Evolutionary conservation across 2,797 vertebrate genomes (phyloP), one percentile per base, ranked within the genome.

Genomic region (Phaenicophaeus curvirostris): DNA sequence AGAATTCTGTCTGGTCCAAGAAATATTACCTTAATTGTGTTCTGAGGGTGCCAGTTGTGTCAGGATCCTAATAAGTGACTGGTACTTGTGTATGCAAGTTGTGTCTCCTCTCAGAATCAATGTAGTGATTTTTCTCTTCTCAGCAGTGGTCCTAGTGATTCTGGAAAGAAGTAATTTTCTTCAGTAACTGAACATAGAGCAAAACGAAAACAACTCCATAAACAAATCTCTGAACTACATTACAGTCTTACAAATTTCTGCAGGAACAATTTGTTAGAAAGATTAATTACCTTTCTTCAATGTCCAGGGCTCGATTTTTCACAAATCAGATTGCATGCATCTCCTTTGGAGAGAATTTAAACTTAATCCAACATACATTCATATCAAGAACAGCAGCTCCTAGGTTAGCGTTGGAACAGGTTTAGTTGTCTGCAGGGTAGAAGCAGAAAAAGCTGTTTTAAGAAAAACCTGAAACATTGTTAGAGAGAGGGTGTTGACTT

Each of bases 381-480:
- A 8, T 65, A 25, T 16, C 5, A 7, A 84, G 83, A 58, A 37
- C 4, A 57, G 63, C 28, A 93, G 65, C 68, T 94, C 69, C 46
- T 87, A 19, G 11, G 87, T 92, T 90, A 82, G 85, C 72, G 67
- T 85, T 85, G 81, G 39, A 93, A 74, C 81, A 66, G 87, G 54
- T 77, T 87, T 61, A 61, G 41, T 77, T 87, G 44, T 94, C 78
- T 96, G 58, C 58, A 31, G 72, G 25, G 57, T 62, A 79, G 55
- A 37, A 87, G 54, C 81, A 87, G 57, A 72, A 92, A 48, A 85
- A 44, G 39, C 11, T 76, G 42, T 68, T 66, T 81, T 75, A 59
- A 92, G 90, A 46, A 82, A 73, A 55, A 85, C 13, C 51, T 81
- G 85, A 67, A 85, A 66, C 25, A 19, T 48, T 91, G n/a, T 65